phyloP scores from a whole-genome alignment of 2,797 vertebrate genomes.

The Enteromius anoplus region DNA sequence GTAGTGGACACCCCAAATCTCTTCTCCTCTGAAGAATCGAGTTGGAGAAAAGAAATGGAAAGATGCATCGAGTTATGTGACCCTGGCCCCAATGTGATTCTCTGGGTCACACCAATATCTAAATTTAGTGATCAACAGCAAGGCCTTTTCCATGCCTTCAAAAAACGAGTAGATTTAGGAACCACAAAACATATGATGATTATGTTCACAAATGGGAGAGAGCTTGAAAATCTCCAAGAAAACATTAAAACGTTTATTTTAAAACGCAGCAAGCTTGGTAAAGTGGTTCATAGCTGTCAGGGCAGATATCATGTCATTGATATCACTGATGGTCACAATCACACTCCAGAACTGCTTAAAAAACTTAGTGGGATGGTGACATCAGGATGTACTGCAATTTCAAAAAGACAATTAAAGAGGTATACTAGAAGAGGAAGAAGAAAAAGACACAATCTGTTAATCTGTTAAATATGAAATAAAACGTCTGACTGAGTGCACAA shows the following conservation, averaged over 20 bases:
- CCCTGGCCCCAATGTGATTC: slow-evolving; percentile 8
- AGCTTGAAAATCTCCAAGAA: not conserved
- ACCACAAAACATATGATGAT: not conserved
- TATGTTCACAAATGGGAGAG: not conserved
- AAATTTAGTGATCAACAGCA: slow-evolving; percentile 2
- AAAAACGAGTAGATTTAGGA: not conserved
- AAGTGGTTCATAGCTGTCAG: slow-evolving; percentile 12
- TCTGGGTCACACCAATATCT: slow-evolving; percentile 12
- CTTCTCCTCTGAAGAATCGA: not conserved
- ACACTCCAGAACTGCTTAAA: not conserved
- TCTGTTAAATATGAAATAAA: not conserved
- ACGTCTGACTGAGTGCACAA: not conserved
- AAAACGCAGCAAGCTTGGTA: not conserved
- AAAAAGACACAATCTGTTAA: too few relatives aligned
- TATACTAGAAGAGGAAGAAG: not conserved
- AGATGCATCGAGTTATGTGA: not conserved
- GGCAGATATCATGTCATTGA: slow-evolving; percentile 2
- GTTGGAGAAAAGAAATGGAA: not conserved
- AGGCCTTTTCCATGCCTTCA: slow-evolving; percentile 19
- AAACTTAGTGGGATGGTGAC: not conserved
- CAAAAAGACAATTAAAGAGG: not conserved
- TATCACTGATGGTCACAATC: not conserved
- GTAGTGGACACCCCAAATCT: slow-evolving; percentile 36
- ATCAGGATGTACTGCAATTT: not conserved
- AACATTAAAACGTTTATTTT: not conserved